These are phyloP conservation scores for human DNA, from an alignment of 2,113 vertebrate genomes.

Conservation along the genomic window GRCh38 chr12:57829001-57829500, in stretches of 20 bases:
- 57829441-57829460: constrained; percentile 88
- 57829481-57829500: constrained; percentile 84
- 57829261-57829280: background rate
- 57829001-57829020: background rate
- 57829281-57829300: background rate
- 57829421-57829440: background rate
- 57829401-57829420: background rate
- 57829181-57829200: background rate
- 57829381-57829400: background rate
- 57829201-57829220: background rate
- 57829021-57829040: background rate
- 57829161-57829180: background rate
- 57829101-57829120: background rate
- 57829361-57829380: background rate
- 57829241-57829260: background rate
- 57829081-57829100: background rate
- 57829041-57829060: background rate
- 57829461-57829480: constrained; percentile 88
- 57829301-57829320: background rate
- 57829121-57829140: background rate
- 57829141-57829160: background rate
- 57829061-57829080: background rate
- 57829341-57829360: background rate
- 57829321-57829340: background rate
- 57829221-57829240: background rate